Conservation (phyloP, 2,888 invertebrate species). For the Melanophora roralis region DNA sequence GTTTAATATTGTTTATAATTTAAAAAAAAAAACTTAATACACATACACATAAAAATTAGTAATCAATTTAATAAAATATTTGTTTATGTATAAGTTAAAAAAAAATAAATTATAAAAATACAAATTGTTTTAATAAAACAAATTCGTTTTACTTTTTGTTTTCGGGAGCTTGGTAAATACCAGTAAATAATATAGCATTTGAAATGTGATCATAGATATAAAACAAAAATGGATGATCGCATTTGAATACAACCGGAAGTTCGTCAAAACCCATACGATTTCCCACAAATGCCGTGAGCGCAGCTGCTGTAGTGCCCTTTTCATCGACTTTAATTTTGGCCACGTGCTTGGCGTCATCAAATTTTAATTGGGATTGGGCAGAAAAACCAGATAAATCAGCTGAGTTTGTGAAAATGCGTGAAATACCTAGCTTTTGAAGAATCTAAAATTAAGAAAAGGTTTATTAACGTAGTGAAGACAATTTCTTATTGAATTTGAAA, state of each 20-base stretch:
- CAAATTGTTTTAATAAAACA: conserved; percentile 12
- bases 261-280: conserved; percentile 90
- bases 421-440: conserved; percentile 84
- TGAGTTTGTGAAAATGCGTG: conserved; percentile 81
- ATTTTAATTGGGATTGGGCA: conserved; percentile 77
- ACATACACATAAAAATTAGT: no score
- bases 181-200: conserved; percentile 75
- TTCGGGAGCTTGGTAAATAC: conserved; percentile 76
- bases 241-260: conserved; percentile 87
- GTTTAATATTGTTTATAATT: no score
- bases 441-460: no score
- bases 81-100: neutral
- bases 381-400: conserved; percentile 82
- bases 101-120: neutral
- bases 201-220: conserved; percentile 82
- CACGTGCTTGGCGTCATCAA: conserved; percentile 84
- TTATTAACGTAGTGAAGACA: no score
- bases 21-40: no score
- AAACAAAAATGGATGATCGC: conserved; percentile 92
- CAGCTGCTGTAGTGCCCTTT: conserved; percentile 91
- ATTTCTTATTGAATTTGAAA: no score
- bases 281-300: conserved; percentile 89
- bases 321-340: conserved; percentile 91
- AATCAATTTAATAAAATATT: no score
- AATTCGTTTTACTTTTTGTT: conserved; percentile 63